Evolutionary conservation across 2,888 invertebrate genomes (phyloP), one percentile per base, ranked within the genome.

Genomic region (Epinotia bilunana): DNA sequence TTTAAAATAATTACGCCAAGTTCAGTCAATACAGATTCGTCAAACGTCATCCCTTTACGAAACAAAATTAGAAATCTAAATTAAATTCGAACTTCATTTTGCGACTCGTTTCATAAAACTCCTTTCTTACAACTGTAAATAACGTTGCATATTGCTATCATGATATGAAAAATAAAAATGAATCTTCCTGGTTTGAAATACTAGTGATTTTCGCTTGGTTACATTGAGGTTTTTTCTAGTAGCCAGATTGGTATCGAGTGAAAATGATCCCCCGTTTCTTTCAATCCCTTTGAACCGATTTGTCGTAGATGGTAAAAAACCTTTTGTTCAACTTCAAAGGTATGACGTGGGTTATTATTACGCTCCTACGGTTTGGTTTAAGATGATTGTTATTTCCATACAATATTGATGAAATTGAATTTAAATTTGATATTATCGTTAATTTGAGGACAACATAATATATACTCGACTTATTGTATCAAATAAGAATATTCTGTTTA

Each of bases 241-340:
- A 87, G 88, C 87, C 79, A 80, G 87, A 88, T 91, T 82, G 81
- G 86, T 88, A 88, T 88, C 85, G 86, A 88, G 90, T 89, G 91
- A 88, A 89, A 90, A 91, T 91, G 88, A 88, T 90, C 82, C 84
- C 82, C 81, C 81, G 61, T 75, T 75, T 76, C 75, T 68, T 74
- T 80, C 82, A 82, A 86, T 90, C 86, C 85, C 87, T 91, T 90
- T 90, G 90, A 90, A 88, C 83, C 86, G 90, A 90, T 91, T 91
- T 88, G 84, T 86, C 86, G 86, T 80, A 81, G 70, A 72, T 77
- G 80, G 83, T 82, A 80, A 81, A 80, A 79, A 83, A 86, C 85
- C 88, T 86, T 88, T 93, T 92, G 91, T 92, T 87, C 85, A 80
- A 87, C 87, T 86, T 92, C 91, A 91, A 93, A 92, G 88, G 84